Conservation (phyloP, 2,888 invertebrate species). For the Acleris laterana region DNA sequence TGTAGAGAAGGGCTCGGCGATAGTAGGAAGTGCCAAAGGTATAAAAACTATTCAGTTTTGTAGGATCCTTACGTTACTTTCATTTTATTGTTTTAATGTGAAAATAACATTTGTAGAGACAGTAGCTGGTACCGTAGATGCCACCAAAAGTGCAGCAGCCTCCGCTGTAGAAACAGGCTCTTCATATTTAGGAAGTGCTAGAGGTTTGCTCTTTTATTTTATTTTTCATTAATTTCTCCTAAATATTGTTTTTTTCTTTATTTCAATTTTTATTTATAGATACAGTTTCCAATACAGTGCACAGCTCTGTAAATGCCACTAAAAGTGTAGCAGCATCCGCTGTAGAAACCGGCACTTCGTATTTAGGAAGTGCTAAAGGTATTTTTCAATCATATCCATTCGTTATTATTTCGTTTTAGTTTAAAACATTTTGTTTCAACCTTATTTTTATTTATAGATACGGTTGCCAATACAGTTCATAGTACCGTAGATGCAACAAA, state of each 20-base stretch:
- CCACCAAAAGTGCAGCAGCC: conserved; percentile 58
- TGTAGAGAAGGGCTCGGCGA: conserved; percentile 38
- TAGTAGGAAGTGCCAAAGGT: conserved; percentile 41
- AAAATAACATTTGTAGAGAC: conserved; percentile 52
- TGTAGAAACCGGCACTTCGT: too few relatives aligned
- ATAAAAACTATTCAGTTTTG: neutral
- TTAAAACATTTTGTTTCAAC: too few relatives aligned
- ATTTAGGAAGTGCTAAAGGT: too few relatives aligned
- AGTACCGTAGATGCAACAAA: conserved; percentile 65
- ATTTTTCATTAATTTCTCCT: neutral
- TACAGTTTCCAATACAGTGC: too few relatives aligned
- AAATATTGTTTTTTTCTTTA: too few relatives aligned
- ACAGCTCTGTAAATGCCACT: too few relatives aligned
- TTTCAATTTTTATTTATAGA: too few relatives aligned
- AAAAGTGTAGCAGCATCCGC: too few relatives aligned
- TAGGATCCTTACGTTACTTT: neutral
- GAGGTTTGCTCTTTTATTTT: conserved; percentile 42
- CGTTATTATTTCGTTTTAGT: too few relatives aligned
- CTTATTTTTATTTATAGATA: conserved; percentile 48
- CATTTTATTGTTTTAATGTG: conserved; percentile 30
- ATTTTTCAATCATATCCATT: too few relatives aligned
- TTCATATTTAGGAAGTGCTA: conserved; percentile 50
- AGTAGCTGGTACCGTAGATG: conserved; percentile 58
- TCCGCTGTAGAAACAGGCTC: conserved; percentile 59
- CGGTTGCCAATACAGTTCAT: conserved; percentile 54